Percentiles rank a stretch among this genome's conserved stretches.
phyloP scores from a whole-genome alignment of 2,888 invertebrate species.

The Mongoloraphidia duomilia region DNA sequence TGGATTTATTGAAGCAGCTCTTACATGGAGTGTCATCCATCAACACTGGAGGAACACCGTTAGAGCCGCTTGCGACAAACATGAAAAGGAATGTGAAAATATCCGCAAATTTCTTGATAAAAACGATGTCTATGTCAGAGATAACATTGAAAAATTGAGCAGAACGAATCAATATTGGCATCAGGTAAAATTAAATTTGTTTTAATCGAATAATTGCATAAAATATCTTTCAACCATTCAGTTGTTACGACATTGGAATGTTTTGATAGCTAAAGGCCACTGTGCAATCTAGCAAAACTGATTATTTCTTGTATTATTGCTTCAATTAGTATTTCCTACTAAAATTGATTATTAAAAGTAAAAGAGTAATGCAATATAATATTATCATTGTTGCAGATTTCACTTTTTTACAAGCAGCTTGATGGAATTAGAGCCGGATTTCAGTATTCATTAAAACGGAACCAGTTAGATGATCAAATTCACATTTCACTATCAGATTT shows the following conservation, averaged over 20 bases:
- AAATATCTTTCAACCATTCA: background rate
- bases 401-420: constrained; percentile 61
- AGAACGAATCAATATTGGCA: constrained; percentile 64
- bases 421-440: constrained; percentile 66
- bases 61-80: constrained; percentile 34
- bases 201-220: constrained; percentile 1
- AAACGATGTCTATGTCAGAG: constrained; percentile 46
- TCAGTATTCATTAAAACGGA: constrained; percentile 49
- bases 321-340: no score
- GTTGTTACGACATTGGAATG: background rate
- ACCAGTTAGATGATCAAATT: constrained; percentile 42
- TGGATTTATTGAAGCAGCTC: constrained; percentile 67
- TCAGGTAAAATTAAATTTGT: constrained; percentile 38
- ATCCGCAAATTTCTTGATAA: constrained; percentile 47
- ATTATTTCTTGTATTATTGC: no score
- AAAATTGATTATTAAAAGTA: no score
- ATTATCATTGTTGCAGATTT: constrained; percentile 35
- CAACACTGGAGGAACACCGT: constrained; percentile 65
- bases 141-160: constrained; percentile 35
- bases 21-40: constrained; percentile 68
- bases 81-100: constrained; percentile 45
- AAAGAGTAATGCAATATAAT: no score
- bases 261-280: background rate
- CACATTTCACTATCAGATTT: constrained; percentile 43
- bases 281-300: no score